A percentile compares a stretch with the other conserved stretches of the same genome.
Evolutionary conservation across 2,888 invertebrate genomes (phyloP).

Genomic region (Drosophila merina): DNA sequence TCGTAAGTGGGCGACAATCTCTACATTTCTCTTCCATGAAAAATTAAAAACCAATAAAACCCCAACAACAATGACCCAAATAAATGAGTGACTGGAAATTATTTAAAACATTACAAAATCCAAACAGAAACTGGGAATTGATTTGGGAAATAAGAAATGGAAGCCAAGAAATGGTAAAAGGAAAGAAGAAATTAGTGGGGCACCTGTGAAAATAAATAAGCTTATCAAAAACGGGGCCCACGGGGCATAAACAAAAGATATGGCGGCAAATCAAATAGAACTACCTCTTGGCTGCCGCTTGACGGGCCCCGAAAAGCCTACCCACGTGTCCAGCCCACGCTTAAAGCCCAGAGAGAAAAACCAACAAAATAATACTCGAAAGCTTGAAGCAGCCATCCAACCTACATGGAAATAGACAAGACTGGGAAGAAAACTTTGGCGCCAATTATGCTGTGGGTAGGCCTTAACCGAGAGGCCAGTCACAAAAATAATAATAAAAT

Average conservation of each 20-base stretch:
- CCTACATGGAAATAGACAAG: conserved; percentile 24
- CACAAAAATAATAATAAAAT: conserved; percentile 35
- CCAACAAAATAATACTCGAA: conserved; percentile 16
- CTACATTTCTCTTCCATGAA: background rate
- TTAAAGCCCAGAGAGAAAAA: background rate
- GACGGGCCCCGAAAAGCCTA: conserved; percentile 37
- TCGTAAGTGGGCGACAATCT: background rate
- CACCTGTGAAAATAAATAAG: conserved; percentile 73
- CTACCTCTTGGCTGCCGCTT: conserved; percentile 31
- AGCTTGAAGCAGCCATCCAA: conserved; percentile 31
- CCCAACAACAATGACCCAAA: conserved; percentile 20
- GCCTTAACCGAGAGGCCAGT: conserved; percentile 14
- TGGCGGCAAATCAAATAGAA: conserved; percentile 39
- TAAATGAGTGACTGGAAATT: conserved; percentile 33
- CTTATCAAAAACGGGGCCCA: conserved; percentile 65
- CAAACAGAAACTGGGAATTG: background rate
- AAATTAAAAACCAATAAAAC: conserved; percentile 28
- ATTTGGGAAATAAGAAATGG: too few species aligned
- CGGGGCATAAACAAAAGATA: conserved; percentile 42
- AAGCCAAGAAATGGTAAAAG: background rate
- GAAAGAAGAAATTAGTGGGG: conserved; percentile 49
- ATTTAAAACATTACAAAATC: conserved; percentile 45
- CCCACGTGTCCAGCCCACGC: conserved; percentile 43
- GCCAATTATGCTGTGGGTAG: conserved; percentile 47
- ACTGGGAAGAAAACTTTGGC: conserved; percentile 31